phyloP scores from a whole-genome alignment of 2,113 vertebrate genomes.

The Perca schrenkii region DNA sequence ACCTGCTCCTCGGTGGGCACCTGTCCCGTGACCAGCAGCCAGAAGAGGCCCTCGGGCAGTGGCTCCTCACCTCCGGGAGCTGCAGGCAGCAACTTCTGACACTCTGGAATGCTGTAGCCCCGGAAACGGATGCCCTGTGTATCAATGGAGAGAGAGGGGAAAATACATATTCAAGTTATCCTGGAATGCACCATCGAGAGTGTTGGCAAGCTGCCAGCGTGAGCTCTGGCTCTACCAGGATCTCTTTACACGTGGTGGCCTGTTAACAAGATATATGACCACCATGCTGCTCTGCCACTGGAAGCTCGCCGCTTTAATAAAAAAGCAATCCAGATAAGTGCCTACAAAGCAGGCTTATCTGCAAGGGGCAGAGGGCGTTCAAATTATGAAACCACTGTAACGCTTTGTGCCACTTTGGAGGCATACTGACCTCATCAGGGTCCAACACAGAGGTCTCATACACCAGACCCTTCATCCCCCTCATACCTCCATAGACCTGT shows the following conservation, averaged over 20 bases:
- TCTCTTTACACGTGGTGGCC: neutral
- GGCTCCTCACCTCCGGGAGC: constrained; percentile 93
- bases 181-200: neutral
- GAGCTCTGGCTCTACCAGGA: neutral
- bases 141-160: neutral
- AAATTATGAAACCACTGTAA: neutral
- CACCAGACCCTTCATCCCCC: constrained; percentile 97
- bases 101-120: constrained; percentile 97
- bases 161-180: neutral
- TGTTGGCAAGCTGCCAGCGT: neutral
- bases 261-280: neutral
- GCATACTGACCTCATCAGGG: constrained; percentile 91
- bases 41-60: constrained; percentile 95
- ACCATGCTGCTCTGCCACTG: neutral
- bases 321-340: constrained; percentile 38
- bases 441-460: constrained; percentile 98
- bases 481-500: constrained; percentile 97
- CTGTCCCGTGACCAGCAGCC: constrained; percentile 95
- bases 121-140: constrained; percentile 95
- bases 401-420: neutral
- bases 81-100: constrained; percentile 94
- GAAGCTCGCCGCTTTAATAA: neutral
- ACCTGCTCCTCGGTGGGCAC: constrained; percentile 96
- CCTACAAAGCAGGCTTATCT: neutral
- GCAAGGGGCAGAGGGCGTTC: neutral